Evolutionary conservation across 1,140 invertebrate species (phyloP).

Genomic region (Leptopilina boulardi): DNA sequence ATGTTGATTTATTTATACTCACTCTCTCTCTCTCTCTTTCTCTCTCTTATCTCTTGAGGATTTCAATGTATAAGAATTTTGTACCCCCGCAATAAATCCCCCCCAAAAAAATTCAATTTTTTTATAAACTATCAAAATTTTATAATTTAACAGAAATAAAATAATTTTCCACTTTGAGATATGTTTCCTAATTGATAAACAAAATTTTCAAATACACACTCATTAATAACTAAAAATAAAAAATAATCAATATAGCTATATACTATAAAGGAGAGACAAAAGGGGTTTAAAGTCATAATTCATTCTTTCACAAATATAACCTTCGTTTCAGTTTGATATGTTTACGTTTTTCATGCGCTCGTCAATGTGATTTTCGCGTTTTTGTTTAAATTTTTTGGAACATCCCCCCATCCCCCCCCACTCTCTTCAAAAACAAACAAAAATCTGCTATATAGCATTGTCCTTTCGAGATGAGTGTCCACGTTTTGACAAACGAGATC

Average conservation of each 20-base stretch:
- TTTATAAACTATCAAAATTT: no score
- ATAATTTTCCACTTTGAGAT: no score
- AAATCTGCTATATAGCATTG: slow-evolving; percentile 45
- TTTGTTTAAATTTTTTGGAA: slow-evolving; percentile 40
- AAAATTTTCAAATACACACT: background rate
- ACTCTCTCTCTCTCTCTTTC: no score
- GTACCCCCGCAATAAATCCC: background rate
- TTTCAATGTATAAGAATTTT: background rate
- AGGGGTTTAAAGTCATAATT: slow-evolving; percentile 36
- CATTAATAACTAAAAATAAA: background rate
- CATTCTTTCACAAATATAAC: slow-evolving; percentile 27
- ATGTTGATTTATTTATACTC: slow-evolving; percentile 8
- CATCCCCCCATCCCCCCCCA: no score
- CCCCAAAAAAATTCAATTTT: no score
- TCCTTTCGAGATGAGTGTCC: slow-evolving; percentile 54
- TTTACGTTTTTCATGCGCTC: slow-evolving; percentile 49
- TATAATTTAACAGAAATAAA: no score
- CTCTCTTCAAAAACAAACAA: no score
- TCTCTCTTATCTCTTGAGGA: background rate
- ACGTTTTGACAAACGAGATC: slow-evolving; percentile 64
- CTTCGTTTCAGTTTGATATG: slow-evolving; percentile 48
- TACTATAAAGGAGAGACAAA: background rate
- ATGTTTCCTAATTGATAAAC: no score
- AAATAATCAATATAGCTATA: no score
- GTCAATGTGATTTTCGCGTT: slow-evolving; percentile 48